Evolutionary conservation across 2,113 vertebrate species (phyloP).

Genomic region (Balaeniceps rex): DNA sequence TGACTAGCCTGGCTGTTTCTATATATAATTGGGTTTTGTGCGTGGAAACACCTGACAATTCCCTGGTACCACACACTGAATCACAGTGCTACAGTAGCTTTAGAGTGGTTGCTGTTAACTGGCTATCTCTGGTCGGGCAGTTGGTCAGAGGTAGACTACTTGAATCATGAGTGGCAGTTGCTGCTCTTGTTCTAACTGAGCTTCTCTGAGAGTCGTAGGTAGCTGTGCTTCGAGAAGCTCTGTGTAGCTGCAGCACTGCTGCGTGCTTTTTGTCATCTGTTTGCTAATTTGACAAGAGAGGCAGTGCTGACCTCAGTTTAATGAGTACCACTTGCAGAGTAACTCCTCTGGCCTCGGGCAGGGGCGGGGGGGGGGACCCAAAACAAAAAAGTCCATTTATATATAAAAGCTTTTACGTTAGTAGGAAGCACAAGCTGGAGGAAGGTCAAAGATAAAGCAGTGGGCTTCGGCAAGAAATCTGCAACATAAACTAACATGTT

Average conservation of each 20-base stretch:
- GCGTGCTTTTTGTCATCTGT: not conserved
- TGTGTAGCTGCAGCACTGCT: not conserved
- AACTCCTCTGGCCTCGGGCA: not conserved
- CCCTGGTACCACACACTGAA: not conserved
- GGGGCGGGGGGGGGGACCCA: too few species aligned
- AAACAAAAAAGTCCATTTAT: not conserved
- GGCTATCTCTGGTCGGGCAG: not conserved
- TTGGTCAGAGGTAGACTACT: not conserved
- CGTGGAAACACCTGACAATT: not conserved
- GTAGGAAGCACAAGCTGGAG: not conserved
- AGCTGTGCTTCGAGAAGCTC: not conserved
- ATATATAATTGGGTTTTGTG: not conserved
- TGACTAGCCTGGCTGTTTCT: not conserved
- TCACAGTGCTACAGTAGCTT: not conserved
- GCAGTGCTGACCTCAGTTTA: not conserved
- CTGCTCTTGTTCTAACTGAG: not conserved
- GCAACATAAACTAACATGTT: fast-evolving
- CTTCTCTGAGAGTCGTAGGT: not conserved
- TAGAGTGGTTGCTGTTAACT: not conserved
- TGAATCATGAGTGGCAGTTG: not conserved
- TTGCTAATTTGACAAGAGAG: not conserved
- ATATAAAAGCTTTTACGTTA: not conserved
- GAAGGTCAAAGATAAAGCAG: not conserved
- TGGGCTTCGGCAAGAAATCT: not conserved
- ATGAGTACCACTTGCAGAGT: not conserved